Evolutionary conservation across 1,140 invertebrate species (phyloP).

Genomic region (Bombus difficillimus): DNA sequence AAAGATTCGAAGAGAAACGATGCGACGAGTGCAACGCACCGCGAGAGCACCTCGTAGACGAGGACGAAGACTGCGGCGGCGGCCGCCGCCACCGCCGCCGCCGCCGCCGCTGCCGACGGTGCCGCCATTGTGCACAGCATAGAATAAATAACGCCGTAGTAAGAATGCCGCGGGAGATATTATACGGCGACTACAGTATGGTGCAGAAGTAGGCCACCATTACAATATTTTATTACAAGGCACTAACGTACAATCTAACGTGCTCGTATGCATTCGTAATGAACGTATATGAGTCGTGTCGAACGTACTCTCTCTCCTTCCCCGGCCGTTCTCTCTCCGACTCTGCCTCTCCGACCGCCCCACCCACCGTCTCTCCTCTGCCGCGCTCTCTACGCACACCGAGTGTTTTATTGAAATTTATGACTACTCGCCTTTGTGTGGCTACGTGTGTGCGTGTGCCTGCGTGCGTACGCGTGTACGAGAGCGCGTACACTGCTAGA

Average conservation of each 20-base stretch:
- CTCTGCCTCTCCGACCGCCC: neutral
- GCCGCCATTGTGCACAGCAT: slow-evolving; percentile 74
- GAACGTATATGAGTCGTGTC: slow-evolving; percentile 83
- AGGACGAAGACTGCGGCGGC: slow-evolving; percentile 46
- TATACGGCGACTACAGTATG: slow-evolving; percentile 74
- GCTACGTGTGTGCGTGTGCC: slow-evolving; percentile 2
- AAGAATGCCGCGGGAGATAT: slow-evolving; percentile 81
- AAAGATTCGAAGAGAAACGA: neutral
- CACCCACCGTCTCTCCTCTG: slow-evolving; percentile 12
- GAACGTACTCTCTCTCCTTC: slow-evolving; percentile 66
- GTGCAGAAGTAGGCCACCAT: slow-evolving; percentile 82
- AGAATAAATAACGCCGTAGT: slow-evolving; percentile 78
- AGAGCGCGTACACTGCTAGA: no score
- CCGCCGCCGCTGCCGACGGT: slow-evolving; percentile 1
- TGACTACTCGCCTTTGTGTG: slow-evolving; percentile 60
- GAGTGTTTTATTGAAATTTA: slow-evolving; percentile 71
- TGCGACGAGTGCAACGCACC: neutral
- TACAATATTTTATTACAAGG: slow-evolving; percentile 83
- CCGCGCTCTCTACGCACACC: slow-evolving; percentile 61
- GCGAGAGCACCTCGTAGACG: slow-evolving; percentile 56
- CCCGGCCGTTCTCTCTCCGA: neutral
- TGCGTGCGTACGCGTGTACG: neutral
- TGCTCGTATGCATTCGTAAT: slow-evolving; percentile 83
- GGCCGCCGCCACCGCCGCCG: no score
- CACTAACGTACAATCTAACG: slow-evolving; percentile 83